Percentiles rank a stretch among this genome's conserved stretches.
These are phyloP conservation scores for Andrena camellia DNA, from an alignment of 2,888 invertebrate genomes.

Conservation along the genomic window DNA sequence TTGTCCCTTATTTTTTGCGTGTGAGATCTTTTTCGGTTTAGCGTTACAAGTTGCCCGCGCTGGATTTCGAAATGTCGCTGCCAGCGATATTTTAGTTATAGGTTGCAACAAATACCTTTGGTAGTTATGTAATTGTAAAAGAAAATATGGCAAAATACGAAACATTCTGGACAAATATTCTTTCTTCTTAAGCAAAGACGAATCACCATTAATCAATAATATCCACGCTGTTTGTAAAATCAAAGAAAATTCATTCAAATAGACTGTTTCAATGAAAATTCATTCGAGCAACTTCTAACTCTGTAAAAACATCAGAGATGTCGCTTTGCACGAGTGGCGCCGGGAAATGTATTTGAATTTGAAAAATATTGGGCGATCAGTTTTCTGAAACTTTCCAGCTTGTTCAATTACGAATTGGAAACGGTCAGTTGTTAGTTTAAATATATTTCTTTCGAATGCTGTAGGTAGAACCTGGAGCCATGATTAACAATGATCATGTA, in stretches of 20 bases:
- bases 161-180: too few species aligned
- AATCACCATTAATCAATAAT: too few species aligned
- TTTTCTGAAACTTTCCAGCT: neutral
- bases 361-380: neutral
- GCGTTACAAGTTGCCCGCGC: neutral
- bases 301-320: neutral
- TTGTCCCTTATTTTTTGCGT: neutral
- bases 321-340: neutral
- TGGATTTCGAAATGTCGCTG: neutral
- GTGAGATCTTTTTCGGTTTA: neutral
- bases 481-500: slow-evolving; percentile 81
- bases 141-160: too few species aligned
- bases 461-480: slow-evolving; percentile 80
- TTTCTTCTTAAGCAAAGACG: too few species aligned
- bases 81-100: neutral
- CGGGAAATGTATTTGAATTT: neutral
- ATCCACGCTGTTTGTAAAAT: neutral
- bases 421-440: slow-evolving; percentile 64
- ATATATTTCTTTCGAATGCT: slow-evolving; percentile 77
- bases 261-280: neutral
- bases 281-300: neutral
- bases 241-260: neutral
- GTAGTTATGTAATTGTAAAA: too few species aligned
- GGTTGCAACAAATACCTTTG: too few species aligned
- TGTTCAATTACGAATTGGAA: slow-evolving; percentile 39